Evolutionary conservation across 1,140 invertebrate genomes (phyloP), one percentile per base, ranked within the genome.

Genomic region (Scaptomyza pallida): DNA sequence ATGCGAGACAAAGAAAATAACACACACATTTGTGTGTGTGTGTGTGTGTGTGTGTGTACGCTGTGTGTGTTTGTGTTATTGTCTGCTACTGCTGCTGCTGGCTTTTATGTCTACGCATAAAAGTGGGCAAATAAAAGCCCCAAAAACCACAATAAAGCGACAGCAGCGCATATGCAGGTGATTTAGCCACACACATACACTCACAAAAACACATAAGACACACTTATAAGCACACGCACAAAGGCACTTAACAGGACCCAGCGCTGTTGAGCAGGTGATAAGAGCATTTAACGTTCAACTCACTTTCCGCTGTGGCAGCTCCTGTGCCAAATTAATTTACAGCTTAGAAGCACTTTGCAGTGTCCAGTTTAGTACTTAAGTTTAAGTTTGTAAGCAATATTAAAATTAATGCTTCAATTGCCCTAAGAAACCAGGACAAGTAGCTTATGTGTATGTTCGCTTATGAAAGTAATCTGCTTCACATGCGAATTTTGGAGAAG

Each of bases 81-180:
- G 30, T 52, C 16, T 52, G 35, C n/a, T n/a, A n/a, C n/a, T 47
- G 62, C 33, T 26, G 5, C 47, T 47, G 17, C n/a, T 47, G 41
- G 37, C 67, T 64, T 86, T 86, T 78, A 81, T 81, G 82, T 62
- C 55, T 75, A 59, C 50, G 59, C 82, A 86, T 88, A 86, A 86
- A 86, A 83, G 51, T 85, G 75, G 75, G 68, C 78, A 82, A 74
- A 82, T 82, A 82, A 82, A 76, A 75, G n/a, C 75, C 72, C 61
- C 50, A 72, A 47, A 75, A 81, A 75, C 70, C 82, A 74, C 81
- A 86, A 85, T 86, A 85, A 85, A 86, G 73, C 82, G 61, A 83
- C 78, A 78, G 65, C 57, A 15, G 33, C 10, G 10, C 21, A 55
- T n/a, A 45, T 23, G 47, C 44, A 71, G 54, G 60, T 52, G 52